A percentile compares a stretch with the other conserved stretches of the same genome.
phyloP scores from a whole-genome alignment of 2,113 vertebrate species.

The Baryphthengus martii region DNA sequence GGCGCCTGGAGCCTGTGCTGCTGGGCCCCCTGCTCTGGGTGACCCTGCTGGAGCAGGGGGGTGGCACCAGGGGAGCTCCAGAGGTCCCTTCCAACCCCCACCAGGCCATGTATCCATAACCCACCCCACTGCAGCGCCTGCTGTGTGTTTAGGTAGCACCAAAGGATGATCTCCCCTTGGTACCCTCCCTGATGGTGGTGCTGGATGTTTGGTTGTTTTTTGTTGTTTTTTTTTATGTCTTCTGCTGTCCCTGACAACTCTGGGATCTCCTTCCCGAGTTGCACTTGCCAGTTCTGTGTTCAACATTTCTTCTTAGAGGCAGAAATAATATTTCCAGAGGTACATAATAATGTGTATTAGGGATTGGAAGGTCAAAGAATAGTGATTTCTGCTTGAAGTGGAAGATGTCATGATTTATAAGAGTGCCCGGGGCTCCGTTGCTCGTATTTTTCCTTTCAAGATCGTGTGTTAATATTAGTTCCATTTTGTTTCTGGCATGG shows the following conservation, averaged over 20 bases:
- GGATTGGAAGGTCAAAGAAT: neutral
- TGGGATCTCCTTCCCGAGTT: neutral
- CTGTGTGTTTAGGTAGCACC: neutral
- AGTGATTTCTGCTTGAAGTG: neutral
- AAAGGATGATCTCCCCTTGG: neutral
- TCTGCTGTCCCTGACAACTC: rapidly evolving
- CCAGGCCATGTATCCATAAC: neutral
- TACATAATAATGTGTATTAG: rapidly evolving
- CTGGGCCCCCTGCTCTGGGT: neutral
- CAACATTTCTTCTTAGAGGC: neutral
- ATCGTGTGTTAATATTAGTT: rapidly evolving
- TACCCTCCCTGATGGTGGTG: neutral
- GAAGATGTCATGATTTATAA: neutral
- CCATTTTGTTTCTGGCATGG: neutral
- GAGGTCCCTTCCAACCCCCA: neutral
- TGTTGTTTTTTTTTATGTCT: neutral
- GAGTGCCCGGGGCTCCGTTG: neutral
- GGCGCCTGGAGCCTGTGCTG: too few relatives aligned
- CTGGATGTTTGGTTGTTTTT: neutral
- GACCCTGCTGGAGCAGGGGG: neutral
- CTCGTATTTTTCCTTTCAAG: neutral
- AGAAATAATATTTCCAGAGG: neutral
- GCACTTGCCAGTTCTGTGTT: too few relatives aligned
- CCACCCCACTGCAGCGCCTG: rapidly evolving
- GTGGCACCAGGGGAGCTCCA: neutral